Evolutionary conservation across 2,113 vertebrate genomes (phyloP).

Genomic region (Pitta sordida): DNA sequence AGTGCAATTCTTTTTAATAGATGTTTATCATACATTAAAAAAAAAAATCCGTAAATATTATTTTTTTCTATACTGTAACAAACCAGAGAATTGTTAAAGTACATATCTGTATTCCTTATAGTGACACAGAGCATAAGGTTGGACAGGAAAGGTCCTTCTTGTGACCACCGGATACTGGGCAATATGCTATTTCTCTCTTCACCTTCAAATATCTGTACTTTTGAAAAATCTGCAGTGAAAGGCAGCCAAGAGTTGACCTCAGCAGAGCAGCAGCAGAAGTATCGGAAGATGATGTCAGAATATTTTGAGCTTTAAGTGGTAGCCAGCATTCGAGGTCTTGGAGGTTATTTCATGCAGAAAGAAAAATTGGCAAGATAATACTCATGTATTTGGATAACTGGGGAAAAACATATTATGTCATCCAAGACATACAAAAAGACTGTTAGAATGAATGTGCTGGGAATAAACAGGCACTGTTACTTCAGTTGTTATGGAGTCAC

Average conservation of each 20-base stretch:
- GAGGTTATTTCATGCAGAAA: neutral
- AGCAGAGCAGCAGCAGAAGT: conserved; percentile 21
- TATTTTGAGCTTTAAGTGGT: conserved; percentile 29
- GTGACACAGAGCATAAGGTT: neutral
- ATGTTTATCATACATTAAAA: neutral
- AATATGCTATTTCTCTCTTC: neutral
- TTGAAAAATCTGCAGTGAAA: neutral
- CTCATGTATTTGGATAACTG: neutral
- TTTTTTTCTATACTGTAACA: neutral
- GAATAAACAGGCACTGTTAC: neutral
- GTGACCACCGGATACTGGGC: neutral
- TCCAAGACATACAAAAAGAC: accelerated
- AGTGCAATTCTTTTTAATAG: neutral
- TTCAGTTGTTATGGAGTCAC: neutral
- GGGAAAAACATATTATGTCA: neutral
- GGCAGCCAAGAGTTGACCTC: conserved; percentile 43
- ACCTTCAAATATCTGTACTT: neutral
- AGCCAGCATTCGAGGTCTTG: neutral
- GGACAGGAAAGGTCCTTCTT: neutral
- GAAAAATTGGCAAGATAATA: neutral
- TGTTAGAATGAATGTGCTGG: neutral
- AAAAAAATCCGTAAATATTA: neutral
- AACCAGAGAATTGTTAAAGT: neutral
- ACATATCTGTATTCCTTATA: neutral
- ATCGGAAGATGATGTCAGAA: conserved; percentile 41